phyloP scores from a whole-genome alignment of 2,113 vertebrate genomes.

The Tupaia chinensis region DNA sequence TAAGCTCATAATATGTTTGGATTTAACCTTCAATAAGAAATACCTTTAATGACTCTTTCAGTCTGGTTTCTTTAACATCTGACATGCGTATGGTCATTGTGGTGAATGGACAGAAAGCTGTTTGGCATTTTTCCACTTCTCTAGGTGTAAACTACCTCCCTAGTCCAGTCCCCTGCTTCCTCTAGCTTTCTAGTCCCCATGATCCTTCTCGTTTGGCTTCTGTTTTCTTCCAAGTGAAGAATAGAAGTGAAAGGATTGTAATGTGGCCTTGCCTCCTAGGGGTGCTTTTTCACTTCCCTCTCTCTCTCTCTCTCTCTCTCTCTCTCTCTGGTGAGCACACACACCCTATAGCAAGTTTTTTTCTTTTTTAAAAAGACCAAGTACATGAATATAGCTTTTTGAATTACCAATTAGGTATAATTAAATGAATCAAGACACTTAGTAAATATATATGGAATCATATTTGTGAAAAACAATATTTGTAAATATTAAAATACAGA shows the following conservation, averaged over 20 bases:
- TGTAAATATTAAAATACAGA: neutral
- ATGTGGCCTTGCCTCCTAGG: too few relatives aligned
- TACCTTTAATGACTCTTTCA: neutral
- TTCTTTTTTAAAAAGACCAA: too few relatives aligned
- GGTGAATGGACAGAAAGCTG: neutral
- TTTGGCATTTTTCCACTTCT: neutral
- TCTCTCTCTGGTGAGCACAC: too few relatives aligned
- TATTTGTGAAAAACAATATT: slow-evolving; percentile 18
- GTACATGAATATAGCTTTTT: neutral
- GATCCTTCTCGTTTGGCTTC: neutral
- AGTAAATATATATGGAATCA: neutral
- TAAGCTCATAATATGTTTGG: neutral
- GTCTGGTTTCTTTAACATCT: neutral
- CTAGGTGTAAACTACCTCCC: neutral
- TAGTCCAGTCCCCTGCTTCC: neutral
- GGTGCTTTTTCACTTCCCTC: too few relatives aligned
- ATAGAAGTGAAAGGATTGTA: too few relatives aligned
- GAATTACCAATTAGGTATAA: neutral
- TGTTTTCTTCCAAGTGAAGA: neutral
- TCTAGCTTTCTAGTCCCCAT: neutral
- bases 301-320: too few relatives aligned
- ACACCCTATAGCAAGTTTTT: too few relatives aligned
- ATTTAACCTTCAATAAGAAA: neutral
- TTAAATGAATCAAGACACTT: neutral
- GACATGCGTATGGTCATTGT: neutral